Evolutionary conservation across 2,888 invertebrate genomes (phyloP).

Genomic region (Amorpha juglandis): DNA sequence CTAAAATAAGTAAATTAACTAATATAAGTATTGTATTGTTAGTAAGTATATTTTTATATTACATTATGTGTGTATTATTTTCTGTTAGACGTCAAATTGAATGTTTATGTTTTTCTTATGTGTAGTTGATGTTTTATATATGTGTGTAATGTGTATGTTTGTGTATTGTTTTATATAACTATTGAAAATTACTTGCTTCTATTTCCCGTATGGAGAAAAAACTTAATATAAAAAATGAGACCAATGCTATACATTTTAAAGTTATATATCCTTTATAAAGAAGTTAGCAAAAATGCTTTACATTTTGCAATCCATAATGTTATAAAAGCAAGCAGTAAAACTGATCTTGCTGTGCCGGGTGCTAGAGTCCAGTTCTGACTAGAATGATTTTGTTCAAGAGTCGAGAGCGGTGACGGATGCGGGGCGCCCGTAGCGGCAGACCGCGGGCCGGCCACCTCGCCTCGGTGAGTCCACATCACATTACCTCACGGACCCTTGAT

Average conservation of each 20-base stretch:
- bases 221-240: no score
- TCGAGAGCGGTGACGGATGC: slow-evolving; percentile 70
- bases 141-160: neutral
- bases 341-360: neutral
- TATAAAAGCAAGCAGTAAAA: neutral
- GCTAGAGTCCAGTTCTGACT: slow-evolving; percentile 46
- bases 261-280: neutral
- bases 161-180: neutral
- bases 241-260: no score
- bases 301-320: neutral
- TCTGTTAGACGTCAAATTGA: no score
- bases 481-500: slow-evolving; percentile 49
- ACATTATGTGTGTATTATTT: no score
- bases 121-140: slow-evolving; percentile 2
- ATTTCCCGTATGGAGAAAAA: no score
- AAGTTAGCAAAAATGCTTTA: neutral
- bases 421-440: slow-evolving; percentile 70
- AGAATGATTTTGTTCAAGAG: slow-evolving; percentile 82
- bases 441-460: slow-evolving; percentile 57
- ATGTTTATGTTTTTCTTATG: neutral
- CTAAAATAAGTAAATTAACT: no score
- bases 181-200: no score
- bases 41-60: no score
- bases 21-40: no score
- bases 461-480: slow-evolving; percentile 68